Percentiles rank a stretch among this genome's conserved stretches.
phyloP scores from a whole-genome alignment of 2,888 invertebrate species.

The Rhamnusium bicolor region DNA sequence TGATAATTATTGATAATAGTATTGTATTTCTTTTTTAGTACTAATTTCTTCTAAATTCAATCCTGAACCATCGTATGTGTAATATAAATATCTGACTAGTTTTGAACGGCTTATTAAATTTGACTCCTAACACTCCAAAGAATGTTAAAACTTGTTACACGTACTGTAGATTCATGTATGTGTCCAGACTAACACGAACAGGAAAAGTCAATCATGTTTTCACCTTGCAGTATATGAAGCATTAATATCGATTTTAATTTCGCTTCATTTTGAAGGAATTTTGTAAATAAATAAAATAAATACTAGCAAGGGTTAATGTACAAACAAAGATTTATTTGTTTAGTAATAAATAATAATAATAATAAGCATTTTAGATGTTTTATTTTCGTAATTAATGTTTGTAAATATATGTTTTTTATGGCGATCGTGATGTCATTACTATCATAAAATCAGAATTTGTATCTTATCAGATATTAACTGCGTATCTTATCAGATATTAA shows the following conservation, averaged over 20 bases:
- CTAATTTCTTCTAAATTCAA: neutral
- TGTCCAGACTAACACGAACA: conserved; percentile 2
- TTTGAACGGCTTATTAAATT: conserved; percentile 16
- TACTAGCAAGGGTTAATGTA: neutral
- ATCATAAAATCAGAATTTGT: too few species aligned
- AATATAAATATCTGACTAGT: neutral
- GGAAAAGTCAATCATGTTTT: conserved; percentile 17
- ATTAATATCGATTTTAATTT: neutral
- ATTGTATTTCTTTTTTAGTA: too few species aligned
- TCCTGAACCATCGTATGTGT: neutral
- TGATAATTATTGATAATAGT: too few species aligned
- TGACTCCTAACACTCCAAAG: neutral
- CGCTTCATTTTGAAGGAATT: neutral
- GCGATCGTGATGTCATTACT: too few species aligned
- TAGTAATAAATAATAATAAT: too few species aligned
- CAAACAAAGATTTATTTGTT: neutral
- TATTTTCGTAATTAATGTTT: too few species aligned
- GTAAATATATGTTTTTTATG: too few species aligned
- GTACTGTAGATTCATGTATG: conserved; percentile 10
- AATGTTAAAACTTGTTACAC: conserved; percentile 5
- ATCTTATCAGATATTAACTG: too few species aligned
- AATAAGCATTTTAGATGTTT: too few species aligned
- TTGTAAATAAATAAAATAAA: neutral
- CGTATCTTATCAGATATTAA: too few species aligned
- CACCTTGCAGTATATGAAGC: neutral